Evolutionary conservation across 2,113 vertebrate genomes (phyloP), one percentile per base, ranked within the genome.

Genomic region (Tachuris rubrigastra): DNA sequence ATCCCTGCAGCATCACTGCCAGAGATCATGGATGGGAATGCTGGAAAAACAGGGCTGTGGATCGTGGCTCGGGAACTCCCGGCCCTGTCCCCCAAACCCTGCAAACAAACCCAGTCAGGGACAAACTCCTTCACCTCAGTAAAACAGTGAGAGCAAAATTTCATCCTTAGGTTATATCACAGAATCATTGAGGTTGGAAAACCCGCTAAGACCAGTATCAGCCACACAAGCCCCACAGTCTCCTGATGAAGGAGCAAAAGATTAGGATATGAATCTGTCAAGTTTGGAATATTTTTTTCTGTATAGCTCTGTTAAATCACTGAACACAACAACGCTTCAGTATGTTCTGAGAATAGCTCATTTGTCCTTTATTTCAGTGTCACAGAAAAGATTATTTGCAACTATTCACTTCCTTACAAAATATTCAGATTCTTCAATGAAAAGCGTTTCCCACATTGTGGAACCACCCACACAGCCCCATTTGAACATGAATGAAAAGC

Each of bases 351-450:
- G 98, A 99, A 99, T 98, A 98, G 98, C 95, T 96, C 96, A 96
- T 98, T 98, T 98, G 98, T 99, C 98, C 97, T 97, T 98, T 97
- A 95, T 98, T 97, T 98, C 96, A 96, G 97, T 89, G 97, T 97
- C 95, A 98, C 98, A 99, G 98, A 98, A 98, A 98, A 98, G 98
- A 98, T 98, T 99, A 98, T 98, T 98, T 98, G 98, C 98, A 97
- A 97, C 98, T 98, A 98, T 99, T 99, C 98, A 98, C 98, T 98
- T 98, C 98, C 98, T 98, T 98, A 98, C 98, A 98, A 98, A 98
- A 99, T 98, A 98, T 98, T 98, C 98, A 91, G 96, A 97, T 98
- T 98, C 95, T 97, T 99, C 98, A 99, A 99, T 99, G 98, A 98
- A 98, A 98, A 97, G 97, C 97, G 95, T 98, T 98, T 98, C 98